Evolutionary conservation across 2,888 invertebrate species (phyloP).

Genomic region (Alviniconcha strummeri): DNA sequence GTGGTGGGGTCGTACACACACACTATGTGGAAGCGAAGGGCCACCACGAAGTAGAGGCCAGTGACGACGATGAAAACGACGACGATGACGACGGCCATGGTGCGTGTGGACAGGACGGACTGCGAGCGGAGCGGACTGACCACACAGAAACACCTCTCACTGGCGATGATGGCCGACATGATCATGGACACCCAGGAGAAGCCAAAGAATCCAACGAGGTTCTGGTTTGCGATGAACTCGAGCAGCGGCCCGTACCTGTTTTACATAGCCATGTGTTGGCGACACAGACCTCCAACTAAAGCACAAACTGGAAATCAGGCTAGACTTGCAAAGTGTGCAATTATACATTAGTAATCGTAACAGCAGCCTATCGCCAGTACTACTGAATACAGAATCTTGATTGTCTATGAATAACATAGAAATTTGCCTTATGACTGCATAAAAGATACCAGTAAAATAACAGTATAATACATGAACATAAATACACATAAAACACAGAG

Average conservation of each 20-base stretch:
- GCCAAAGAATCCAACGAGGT: slow-evolving; percentile 17
- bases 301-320: no score
- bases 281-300: no score
- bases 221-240: not conserved
- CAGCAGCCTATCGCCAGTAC: no score
- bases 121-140: slow-evolving; percentile 13
- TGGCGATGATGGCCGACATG: not conserved
- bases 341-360: no score
- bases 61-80: not conserved
- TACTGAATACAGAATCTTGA: no score
- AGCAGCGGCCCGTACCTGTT: slow-evolving; percentile 3
- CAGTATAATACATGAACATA: no score
- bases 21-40: not conserved
- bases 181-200: not conserved
- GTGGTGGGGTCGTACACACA: not conserved
- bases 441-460: no score
- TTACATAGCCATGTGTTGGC: no score
- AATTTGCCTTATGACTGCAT: no score
- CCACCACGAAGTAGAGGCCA: not conserved
- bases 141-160: slow-evolving; percentile 24
- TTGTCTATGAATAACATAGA: no score
- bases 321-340: no score
- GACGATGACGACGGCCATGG: slow-evolving; percentile 15
- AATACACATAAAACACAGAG: no score
- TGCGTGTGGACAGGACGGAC: not conserved